Base-by-base conservation (phyloP, 2,888 invertebrate genomes). In the Amphipoea oculea region DNA sequence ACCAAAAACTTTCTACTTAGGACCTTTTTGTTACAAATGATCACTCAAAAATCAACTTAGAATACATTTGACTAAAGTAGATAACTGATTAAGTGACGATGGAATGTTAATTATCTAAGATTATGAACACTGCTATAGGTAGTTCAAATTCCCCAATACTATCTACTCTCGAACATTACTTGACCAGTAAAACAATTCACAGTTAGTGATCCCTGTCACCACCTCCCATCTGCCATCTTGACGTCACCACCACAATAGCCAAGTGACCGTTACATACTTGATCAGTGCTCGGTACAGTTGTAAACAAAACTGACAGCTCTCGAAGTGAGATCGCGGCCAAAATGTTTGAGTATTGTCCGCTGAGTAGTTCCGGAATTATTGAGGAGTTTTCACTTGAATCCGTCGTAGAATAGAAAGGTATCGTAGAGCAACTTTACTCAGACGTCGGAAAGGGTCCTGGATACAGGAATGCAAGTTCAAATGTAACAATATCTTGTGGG, bases 321-420 rank as follows among this genome's bases (percentile, higher is more conserved):
- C 65, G 12, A 70, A 69, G 57, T 68, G 69, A 74, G 69, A 67
- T 66, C 54, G 73, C 81, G 51, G 51, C 23, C 51, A 72, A 79
- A 79, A 62, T 84, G 71, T 80, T 81, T 78, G 66, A 67, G 66
- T 48, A 60, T 65, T 68, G 76, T 77, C 85, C 62, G 40, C 62
- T 76, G 75, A 70, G 48, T 66, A 71, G 62, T 79, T 66, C 40
- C 40, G 60, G 76, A 85, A 86, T 78, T 73, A 77, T 85, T 86
- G 67, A 83, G 20, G 40, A 75, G 51, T 65, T 73, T 71, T 54
- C 76, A 74, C 63, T 78, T 72, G 54, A 78, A 23, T 76, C 45
- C 9, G 69, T n/a, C 66, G 20, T 62, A 54, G 29, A 66, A 51
- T 29, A 76, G 69, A 51, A 5, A 63, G 42, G 4, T 45, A 9